Evolutionary conservation across 1,140 invertebrate genomes (phyloP).

Genomic region (Heterodera schachtii): DNA sequence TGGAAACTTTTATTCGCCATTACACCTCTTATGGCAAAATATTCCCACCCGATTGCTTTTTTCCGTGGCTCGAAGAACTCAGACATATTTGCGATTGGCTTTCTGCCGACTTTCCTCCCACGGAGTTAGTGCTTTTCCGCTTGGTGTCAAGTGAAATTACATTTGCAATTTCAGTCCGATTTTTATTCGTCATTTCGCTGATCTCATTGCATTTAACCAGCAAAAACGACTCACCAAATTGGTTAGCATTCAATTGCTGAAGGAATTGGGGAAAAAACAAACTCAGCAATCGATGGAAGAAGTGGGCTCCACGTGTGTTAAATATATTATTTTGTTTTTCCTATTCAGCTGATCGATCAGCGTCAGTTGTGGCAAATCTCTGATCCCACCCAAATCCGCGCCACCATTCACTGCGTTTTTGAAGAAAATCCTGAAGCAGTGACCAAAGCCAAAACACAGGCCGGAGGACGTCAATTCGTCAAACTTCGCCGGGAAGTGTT

Average conservation of each 20-base stretch:
- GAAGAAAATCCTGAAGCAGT: not conserved
- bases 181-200: constrained; percentile 15
- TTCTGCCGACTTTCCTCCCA: constrained; percentile 29
- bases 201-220: constrained; percentile 27
- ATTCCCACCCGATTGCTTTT: not conserved
- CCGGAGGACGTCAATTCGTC: not conserved
- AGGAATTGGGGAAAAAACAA: constrained; percentile 5
- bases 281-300: not conserved
- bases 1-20: constrained; percentile 34
- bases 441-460: not conserved
- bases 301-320: too few species aligned
- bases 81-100: constrained; percentile 15
- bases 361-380: constrained; percentile 31
- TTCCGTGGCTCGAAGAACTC: constrained; percentile 23
- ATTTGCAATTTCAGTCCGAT: constrained; percentile 25
- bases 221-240: constrained; percentile 31
- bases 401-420: not conserved
- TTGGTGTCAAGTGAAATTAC: not conserved
- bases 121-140: constrained; percentile 19
- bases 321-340: too few species aligned
- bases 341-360: constrained; percentile 27
- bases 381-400: constrained; percentile 14
- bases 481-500: constrained; percentile 18
- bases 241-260: constrained; percentile 33
- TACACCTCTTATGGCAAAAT: constrained; percentile 16